phyloP scores from a whole-genome alignment of 1,140 invertebrate genomes.

The Spodoptera litura region DNA sequence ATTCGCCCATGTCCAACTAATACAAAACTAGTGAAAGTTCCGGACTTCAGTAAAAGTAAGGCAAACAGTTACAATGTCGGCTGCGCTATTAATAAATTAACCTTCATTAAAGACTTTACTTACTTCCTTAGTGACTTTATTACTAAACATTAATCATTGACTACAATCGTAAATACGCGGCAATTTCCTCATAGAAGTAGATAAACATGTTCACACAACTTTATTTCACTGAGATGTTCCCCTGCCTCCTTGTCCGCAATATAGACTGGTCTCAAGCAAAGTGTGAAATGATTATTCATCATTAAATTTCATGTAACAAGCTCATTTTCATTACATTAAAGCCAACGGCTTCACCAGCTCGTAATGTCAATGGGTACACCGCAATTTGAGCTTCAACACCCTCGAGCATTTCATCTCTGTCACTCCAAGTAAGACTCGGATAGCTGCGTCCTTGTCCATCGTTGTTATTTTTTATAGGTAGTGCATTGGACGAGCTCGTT shows the following conservation, averaged over 20 bases:
- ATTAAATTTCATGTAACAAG: conserved; percentile 35
- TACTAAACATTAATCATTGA: too few relatives aligned
- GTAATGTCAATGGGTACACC: conserved; percentile 38
- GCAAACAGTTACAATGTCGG: not conserved
- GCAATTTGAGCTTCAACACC: conserved; percentile 31
- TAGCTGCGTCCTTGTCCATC: not conserved
- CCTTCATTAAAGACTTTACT: not conserved
- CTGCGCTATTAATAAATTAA: conserved; percentile 20
- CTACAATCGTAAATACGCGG: too few relatives aligned
- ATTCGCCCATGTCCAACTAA: too few relatives aligned
- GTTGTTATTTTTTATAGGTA: conserved; percentile 44
- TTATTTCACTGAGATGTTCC: not conserved
- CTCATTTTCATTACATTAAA: conserved; percentile 54
- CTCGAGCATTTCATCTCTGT: not conserved
- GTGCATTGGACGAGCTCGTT: conserved; percentile 43
- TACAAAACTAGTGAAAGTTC: not conserved
- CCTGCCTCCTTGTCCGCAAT: not conserved
- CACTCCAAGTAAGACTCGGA: not conserved
- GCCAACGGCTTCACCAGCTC: conserved; percentile 14
- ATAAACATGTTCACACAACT: too few relatives aligned
- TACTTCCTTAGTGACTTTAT: not conserved
- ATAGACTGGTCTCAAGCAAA: not conserved
- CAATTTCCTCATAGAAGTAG: too few relatives aligned
- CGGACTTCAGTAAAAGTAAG: not conserved
- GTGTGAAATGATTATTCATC: conserved; percentile 11